Conservation (phyloP, 2,797 vertebrate species). For the Ctenosaura bakeri region DNA sequence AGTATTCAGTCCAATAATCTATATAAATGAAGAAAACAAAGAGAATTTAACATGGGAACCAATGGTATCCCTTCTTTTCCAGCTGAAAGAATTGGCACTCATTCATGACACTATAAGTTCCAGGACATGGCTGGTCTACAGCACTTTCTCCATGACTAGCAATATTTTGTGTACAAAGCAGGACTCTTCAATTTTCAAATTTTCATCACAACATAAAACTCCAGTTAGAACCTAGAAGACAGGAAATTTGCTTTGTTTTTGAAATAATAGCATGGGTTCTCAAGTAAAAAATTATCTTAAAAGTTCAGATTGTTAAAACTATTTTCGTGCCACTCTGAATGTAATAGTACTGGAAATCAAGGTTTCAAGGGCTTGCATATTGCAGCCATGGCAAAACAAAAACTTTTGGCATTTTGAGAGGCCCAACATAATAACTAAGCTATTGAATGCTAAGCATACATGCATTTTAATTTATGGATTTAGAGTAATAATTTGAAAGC, state of each 20-base stretch:
- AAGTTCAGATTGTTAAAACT: not conserved
- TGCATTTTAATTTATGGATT: not conserved
- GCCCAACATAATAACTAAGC: not conserved
- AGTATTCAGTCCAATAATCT: conserved; percentile 67
- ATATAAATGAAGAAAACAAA: conserved; percentile 46
- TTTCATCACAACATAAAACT: not conserved
- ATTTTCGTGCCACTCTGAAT: not conserved
- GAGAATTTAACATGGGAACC: conserved; percentile 21
- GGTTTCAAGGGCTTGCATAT: not conserved
- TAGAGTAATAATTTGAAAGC: not conserved
- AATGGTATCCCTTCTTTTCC: conserved; percentile 5
- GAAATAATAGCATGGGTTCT: not conserved
- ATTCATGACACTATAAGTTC: not conserved
- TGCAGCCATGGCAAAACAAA: not conserved
- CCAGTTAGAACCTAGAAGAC: not conserved
- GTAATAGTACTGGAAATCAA: not conserved
- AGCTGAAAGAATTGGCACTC: not conserved
- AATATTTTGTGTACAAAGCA: not conserved
- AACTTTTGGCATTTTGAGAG: not conserved
- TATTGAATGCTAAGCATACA: not conserved
- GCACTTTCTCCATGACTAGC: not conserved
- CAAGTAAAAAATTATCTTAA: not conserved
- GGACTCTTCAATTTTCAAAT: not conserved
- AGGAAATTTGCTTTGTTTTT: not conserved
- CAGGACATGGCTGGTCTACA: not conserved